Conservation (phyloP, 2,888 invertebrate genomes). For the Mimumesa dahlbomi region DNA sequence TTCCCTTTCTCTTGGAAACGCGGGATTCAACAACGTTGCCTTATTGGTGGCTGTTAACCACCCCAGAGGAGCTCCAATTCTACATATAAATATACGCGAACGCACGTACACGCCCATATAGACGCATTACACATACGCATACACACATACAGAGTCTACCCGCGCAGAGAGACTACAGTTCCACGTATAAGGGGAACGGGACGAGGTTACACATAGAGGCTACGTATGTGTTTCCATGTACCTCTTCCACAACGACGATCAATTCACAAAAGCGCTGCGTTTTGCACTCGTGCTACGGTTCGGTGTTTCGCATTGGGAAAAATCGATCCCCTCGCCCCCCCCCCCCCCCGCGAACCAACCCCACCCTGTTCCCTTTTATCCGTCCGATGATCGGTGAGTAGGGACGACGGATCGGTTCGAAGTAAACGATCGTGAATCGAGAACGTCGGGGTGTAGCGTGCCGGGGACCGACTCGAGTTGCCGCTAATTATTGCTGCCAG, state of each 20-base stretch:
- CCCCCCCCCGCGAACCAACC: not conserved
- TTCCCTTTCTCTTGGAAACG: constrained; percentile 10
- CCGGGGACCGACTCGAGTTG: constrained; percentile 11
- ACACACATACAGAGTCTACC: no score
- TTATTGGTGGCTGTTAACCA: constrained; percentile 57
- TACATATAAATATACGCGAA: not conserved
- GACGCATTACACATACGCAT: no score
- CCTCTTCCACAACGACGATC: constrained; percentile 36
- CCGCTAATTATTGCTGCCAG: constrained; percentile 47
- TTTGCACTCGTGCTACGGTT: constrained; percentile 32
- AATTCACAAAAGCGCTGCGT: constrained; percentile 46
- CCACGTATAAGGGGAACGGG: no score
- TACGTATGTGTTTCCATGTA: not conserved
- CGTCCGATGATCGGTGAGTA: not conserved
- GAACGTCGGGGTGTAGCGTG: not conserved
- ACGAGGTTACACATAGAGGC: no score
- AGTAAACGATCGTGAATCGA: constrained; percentile 35
- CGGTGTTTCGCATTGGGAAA: constrained; percentile 29
- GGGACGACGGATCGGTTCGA: not conserved
- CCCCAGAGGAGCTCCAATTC: constrained; percentile 18
- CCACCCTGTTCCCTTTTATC: constrained; percentile 8
- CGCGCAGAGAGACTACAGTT: no score
- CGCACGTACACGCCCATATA: not conserved
- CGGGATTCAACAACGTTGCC: constrained; percentile 42
- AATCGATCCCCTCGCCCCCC: not conserved